Base-by-base conservation (phyloP, 2,113 vertebrate species). In the Antechinus flavipes region DNA sequence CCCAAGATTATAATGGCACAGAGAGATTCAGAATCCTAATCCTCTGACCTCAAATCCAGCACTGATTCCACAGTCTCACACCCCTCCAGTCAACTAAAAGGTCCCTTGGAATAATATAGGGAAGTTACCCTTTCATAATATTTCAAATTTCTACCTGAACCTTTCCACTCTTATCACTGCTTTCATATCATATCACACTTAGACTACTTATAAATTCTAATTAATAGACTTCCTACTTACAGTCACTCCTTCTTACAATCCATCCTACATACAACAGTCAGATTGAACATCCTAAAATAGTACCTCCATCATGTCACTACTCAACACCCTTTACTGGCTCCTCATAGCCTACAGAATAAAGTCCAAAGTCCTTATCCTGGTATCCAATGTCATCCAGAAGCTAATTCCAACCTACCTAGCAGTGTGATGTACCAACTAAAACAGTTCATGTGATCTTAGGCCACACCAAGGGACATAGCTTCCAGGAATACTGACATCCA, bases 231-330 rank as follows among this genome's bases (percentile, higher is more conserved):
- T 84, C 16, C 68, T 84, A 22, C 68, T 84, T 42, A 84, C 5
- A 76, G 35, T 84, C 68, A 84, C 14, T 84, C 68, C 16, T 8
- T 84, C n/a, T 84, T 42, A 84, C n/a, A 84, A 84, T 84, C 68
- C 35, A 22, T n/a, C 68, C 68, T 42, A 84, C n/a, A 84, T 10
- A 23, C 68, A 84, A 84, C n/a, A 22, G n/a, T 84, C n/a, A 84
- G 68, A 84, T 84, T 84, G 42, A 84, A 84, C n/a, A 84, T 84
- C 68, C 68, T 84, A 84, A 84, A 84, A 84, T 84, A 84, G 68
- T 22, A 42, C 68, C 68, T 42, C 42, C 68, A 84, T 84, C 68
- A 84, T 42, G n/a, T 42, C 68, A 42, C 68, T 84, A 84, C 19
- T 84, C 68, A 84, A 42, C 68, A 84, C 68, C 68, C 68, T 42